Evolutionary conservation across 2,888 invertebrate genomes (phyloP), one percentile per base, ranked within the genome.

Genomic region (Liodrosophila aerea): DNA sequence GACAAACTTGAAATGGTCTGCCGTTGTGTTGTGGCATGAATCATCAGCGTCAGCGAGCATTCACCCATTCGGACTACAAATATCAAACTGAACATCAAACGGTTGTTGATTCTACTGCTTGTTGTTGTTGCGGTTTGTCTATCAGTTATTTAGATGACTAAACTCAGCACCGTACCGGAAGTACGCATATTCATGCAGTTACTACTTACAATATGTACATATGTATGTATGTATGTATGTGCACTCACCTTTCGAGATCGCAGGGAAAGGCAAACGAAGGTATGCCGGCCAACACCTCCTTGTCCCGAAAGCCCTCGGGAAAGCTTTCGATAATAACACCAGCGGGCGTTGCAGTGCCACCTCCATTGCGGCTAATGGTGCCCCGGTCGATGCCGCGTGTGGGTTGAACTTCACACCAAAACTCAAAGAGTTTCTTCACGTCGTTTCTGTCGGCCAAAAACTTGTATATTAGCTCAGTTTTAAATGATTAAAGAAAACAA

Each of bases 241-340:
- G 7, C 29, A 93, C 92, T 91, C 90, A 95, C 96, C 94, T 94
- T 89, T 94, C 93, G 88, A 94, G 92, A 87, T 93, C 93, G 88
- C 95, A 95, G 11, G 96, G 97, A 92, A 96, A 98, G 78, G 96
- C 95, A 92, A 98, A 98, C 91, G 96, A 95, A 39, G 97, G 96
- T 84, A 97, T 94, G 85, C 95, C 94, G 89, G 94, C 95, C 57
- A 98, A 92, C 73, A 97, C 94, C 89, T 96, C 96, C 89, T 95
- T 93, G 91, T 97, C 95, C 87, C 93, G 93, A 89, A 94, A 97
- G 60, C 92, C 92, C 73, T 95, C 95, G 39, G 98, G 97, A 90
- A 94, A 97, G 89, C 95, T 95, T 89, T 94, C 95, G 41, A 96
- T 91, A 81, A 97, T 94, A 91, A 94, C 64, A 39, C 89, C 89